These are phyloP conservation scores for Microcebus ravelobensis DNA, from an alignment of 2,113 vertebrate genomes.

Conservation along the genomic window DNA sequence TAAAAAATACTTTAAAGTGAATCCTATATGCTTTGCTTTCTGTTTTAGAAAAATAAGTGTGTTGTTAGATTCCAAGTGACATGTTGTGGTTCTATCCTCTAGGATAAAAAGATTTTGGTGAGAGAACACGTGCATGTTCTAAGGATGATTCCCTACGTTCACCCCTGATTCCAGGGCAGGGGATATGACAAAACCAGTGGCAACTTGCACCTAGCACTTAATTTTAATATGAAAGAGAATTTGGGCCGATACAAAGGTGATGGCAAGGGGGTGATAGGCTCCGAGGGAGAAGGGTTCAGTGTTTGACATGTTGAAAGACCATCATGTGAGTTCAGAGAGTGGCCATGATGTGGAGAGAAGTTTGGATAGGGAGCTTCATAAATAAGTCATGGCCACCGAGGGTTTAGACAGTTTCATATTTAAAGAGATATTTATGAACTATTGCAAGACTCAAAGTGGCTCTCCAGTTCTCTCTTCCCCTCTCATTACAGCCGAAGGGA, in stretches of 20 bases:
- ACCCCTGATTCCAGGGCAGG: not conserved
- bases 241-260: not conserved
- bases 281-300: not conserved
- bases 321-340: slow-evolving; percentile 55
- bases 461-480: not conserved
- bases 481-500: slow-evolving; percentile 56
- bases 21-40: not conserved
- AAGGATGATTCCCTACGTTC: not conserved
- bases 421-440: slow-evolving; percentile 76
- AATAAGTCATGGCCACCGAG: slow-evolving; percentile 68
- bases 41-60: not conserved
- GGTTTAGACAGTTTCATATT: slow-evolving; percentile 68
- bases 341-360: not conserved
- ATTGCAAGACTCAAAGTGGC: slow-evolving; percentile 6
- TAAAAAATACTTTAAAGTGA: not conserved
- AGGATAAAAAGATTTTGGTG: not conserved
- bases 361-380: slow-evolving; percentile 49
- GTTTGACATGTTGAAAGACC: slow-evolving; percentile 16
- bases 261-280: not conserved
- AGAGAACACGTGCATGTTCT: not conserved
- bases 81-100: not conserved
- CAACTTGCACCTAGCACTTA: not conserved
- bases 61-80: not conserved
- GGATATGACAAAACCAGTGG: not conserved
- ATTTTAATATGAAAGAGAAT: slow-evolving; percentile 8